Evolutionary conservation across 2,113 vertebrate species (phyloP).

Genomic region (Larimichthys polyactis): DNA sequence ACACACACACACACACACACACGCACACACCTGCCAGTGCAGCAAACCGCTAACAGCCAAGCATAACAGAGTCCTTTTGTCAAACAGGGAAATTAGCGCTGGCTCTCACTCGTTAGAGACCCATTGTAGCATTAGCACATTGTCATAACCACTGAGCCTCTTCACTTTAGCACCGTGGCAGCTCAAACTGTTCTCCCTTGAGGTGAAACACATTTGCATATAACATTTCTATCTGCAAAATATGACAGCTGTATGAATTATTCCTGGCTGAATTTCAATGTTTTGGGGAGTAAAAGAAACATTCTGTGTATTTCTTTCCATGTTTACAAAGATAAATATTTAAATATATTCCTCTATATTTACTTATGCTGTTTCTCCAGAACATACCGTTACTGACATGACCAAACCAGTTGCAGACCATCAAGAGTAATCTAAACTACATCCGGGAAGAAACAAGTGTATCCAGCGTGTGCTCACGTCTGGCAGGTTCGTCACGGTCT

Average conservation of each 20-base stretch:
- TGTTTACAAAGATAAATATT: background rate
- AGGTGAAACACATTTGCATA: constrained; percentile 14
- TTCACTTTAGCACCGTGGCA: constrained; percentile 58
- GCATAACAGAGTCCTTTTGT: constrained; percentile 75
- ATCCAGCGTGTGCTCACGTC: background rate
- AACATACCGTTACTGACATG: background rate
- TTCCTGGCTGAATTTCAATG: background rate
- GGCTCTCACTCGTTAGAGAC: constrained; percentile 70
- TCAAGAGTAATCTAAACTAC: background rate
- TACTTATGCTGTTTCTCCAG: background rate
- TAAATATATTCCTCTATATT: no score
- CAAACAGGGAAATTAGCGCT: constrained; percentile 77
- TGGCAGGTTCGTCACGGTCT: background rate
- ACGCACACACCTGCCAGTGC: constrained; percentile 67
- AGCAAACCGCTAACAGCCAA: constrained; percentile 56
- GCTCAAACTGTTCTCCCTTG: constrained; percentile 11
- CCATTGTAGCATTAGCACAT: constrained; percentile 82
- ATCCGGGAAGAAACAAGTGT: background rate
- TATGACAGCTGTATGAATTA: background rate
- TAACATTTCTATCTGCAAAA: background rate
- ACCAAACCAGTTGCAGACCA: background rate
- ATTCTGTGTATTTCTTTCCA: background rate
- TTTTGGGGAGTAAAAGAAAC: background rate
- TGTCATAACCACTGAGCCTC: constrained; percentile 66
- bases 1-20: constrained; percentile 7